Evolutionary conservation across 2,797 vertebrate species (phyloP).

Genomic region (Chaetophractus vellerosus): DNA sequence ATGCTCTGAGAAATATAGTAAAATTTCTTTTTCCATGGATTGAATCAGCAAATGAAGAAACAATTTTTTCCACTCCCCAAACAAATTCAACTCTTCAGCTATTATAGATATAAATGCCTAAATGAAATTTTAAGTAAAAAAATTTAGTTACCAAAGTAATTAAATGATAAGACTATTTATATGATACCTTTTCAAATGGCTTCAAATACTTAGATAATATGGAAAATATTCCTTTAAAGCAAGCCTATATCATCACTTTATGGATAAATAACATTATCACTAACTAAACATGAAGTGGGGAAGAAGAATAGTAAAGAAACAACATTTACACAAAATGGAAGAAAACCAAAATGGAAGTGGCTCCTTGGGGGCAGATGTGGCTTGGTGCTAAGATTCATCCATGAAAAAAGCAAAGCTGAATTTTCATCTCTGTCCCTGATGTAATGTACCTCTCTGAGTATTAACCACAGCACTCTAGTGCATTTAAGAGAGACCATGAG

Average conservation of each 20-base stretch:
- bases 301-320: neutral
- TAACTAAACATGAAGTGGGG: neutral
- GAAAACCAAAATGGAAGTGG: neutral
- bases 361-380: neutral
- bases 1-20: slow-evolving; percentile 16
- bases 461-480: neutral
- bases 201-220: neutral
- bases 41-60: slow-evolving; percentile 18
- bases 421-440: neutral
- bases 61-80: slow-evolving; percentile 31
- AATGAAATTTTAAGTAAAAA: slow-evolving; percentile 33
- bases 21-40: neutral
- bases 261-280: neutral
- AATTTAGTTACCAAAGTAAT: neutral
- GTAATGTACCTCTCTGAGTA: neutral
- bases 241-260: neutral
- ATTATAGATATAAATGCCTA: neutral
- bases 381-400: slow-evolving; percentile 2
- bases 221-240: neutral
- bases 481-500: neutral
- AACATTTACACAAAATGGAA: neutral
- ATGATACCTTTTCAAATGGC: neutral
- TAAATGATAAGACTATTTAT: neutral
- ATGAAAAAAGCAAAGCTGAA: neutral
- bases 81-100: slow-evolving; percentile 27